These are phyloP conservation scores for Percopsis omiscomaycus DNA, from an alignment of 2,797 vertebrate genomes.

Conservation along the genomic window DNA sequence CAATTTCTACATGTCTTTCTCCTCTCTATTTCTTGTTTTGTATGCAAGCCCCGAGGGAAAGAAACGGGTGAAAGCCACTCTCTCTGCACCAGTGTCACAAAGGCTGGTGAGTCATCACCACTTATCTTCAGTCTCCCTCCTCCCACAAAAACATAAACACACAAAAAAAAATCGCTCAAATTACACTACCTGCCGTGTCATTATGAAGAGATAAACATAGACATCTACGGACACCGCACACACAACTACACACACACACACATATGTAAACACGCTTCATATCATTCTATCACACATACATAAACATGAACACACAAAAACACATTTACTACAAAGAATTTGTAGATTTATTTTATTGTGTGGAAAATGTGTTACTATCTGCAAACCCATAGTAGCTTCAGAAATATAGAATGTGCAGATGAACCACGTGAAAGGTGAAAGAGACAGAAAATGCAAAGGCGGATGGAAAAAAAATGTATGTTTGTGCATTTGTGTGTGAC, in stretches of 20 bases:
- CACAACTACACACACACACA: constrained; percentile 20
- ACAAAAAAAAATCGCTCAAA: constrained; percentile 55
- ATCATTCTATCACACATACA: constrained; percentile 19
- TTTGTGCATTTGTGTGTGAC: background rate
- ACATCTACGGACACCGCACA: constrained; percentile 23
- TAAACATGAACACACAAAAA: constrained; percentile 8
- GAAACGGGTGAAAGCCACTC: constrained; percentile 73
- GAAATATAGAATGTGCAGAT: constrained; percentile 1
- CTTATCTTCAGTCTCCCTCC: constrained; percentile 73
- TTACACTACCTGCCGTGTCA: constrained; percentile 66
- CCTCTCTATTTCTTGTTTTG: constrained; percentile 68
- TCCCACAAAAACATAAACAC: constrained; percentile 60
- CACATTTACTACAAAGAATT: background rate
- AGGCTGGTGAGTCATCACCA: constrained; percentile 78
- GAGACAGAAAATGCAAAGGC: constrained; percentile 9
- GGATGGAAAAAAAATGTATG: constrained; percentile 14
- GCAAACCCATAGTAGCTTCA: constrained; percentile 2
- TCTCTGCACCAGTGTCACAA: constrained; percentile 78
- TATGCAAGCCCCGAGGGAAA: constrained; percentile 66
- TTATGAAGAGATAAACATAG: constrained; percentile 49
- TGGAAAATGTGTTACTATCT: background rate
- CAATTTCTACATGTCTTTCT: constrained; percentile 49
- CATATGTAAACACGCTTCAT: constrained; percentile 10
- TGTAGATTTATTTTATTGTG: background rate
- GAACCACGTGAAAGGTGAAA: background rate